Conservation (phyloP, 2,797 vertebrate genomes). For the Sandelia bainsii region DNA sequence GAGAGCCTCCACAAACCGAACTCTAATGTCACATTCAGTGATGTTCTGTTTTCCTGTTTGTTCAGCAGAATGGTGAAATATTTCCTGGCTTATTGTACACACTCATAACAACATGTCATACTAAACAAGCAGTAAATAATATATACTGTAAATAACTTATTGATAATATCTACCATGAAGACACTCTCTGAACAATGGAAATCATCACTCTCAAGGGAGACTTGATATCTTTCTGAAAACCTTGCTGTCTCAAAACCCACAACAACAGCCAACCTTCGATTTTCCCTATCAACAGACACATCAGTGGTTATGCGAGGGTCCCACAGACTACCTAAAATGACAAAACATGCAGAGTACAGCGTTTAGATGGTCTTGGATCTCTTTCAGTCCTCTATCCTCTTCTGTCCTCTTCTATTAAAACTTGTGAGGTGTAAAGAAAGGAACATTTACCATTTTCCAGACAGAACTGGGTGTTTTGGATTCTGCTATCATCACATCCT, state of each 20-base stretch:
- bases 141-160: background rate
- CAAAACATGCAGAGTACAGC: background rate
- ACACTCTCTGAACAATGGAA: constrained; percentile 46
- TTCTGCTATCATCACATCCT: constrained; percentile 70
- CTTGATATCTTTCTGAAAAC: constrained; percentile 76
- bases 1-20: constrained; percentile 42
- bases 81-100: background rate
- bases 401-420: too few species aligned
- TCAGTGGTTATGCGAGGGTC: constrained; percentile 38
- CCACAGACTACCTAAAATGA: constrained; percentile 79
- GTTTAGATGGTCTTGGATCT: background rate
- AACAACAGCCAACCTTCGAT: constrained; percentile 28
- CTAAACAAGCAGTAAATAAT: background rate
- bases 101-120: background rate
- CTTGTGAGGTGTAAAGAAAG: background rate
- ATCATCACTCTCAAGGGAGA: constrained; percentile 60
- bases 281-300: constrained; percentile 23
- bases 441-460: constrained; percentile 72
- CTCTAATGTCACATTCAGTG: constrained; percentile 70
- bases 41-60: constrained; percentile 71
- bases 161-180: constrained; percentile 68
- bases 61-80: constrained; percentile 16
- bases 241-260: constrained; percentile 69
- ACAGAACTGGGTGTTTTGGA: constrained; percentile 63
- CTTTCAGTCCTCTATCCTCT: background rate